phyloP scores from a whole-genome alignment of 2,797 vertebrate genomes.

The Brachyrhaphis roseni region DNA sequence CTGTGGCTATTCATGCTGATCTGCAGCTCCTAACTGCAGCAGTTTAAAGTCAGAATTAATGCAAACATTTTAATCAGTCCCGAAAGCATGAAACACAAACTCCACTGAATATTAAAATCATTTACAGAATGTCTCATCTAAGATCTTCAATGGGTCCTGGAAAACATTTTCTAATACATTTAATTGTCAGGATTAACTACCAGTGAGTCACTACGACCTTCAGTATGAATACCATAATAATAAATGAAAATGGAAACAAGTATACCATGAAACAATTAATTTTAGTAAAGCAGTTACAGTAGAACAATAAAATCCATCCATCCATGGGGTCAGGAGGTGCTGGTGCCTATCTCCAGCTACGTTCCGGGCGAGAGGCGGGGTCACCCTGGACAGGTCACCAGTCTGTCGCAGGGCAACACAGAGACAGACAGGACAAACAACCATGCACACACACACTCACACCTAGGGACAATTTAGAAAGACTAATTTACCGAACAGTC shows the following conservation, averaged over 20 bases:
- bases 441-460: too few relatives aligned
- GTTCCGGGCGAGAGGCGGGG: too few relatives aligned
- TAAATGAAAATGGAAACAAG: background rate
- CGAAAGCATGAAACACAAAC: background rate
- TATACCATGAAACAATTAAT: background rate
- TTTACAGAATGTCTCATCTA: background rate
- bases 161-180: background rate
- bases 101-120: background rate
- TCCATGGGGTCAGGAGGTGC: too few relatives aligned
- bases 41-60: constrained; percentile 1
- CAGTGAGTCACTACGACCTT: background rate
- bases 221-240: background rate
- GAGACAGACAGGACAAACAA: too few relatives aligned
- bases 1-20: constrained; percentile 14
- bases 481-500: too few relatives aligned
- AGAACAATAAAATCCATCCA: background rate
- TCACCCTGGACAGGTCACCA: too few relatives aligned
- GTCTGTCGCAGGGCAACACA: too few relatives aligned
- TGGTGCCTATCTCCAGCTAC: too few relatives aligned
- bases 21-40: constrained; percentile 14
- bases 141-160: background rate
- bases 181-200: background rate
- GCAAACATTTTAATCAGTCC: background rate
- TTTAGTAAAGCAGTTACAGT: background rate
- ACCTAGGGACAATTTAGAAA: too few relatives aligned